Percentiles rank a stretch among this genome's conserved stretches.
Evolutionary conservation across 2,113 vertebrate genomes (phyloP).

Genomic region (Nasalis larvatus): DNA sequence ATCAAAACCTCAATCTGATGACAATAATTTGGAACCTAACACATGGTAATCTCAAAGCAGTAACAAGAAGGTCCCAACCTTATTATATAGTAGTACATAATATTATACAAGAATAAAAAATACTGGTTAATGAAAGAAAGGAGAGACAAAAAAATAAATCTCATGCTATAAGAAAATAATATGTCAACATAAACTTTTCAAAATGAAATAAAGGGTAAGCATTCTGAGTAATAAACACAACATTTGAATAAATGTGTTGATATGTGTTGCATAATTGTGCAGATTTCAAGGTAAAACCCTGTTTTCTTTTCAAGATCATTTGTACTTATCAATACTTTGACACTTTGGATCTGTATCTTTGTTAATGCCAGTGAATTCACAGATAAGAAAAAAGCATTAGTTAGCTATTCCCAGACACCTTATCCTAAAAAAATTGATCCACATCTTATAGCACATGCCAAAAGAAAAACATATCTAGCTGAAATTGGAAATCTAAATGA

Average conservation of each 20-base stretch:
- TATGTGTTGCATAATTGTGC: not conserved
- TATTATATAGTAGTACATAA: not conserved
- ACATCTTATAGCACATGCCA: not conserved
- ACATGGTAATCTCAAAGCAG: not conserved
- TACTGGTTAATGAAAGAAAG: not conserved
- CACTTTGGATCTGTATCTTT: not conserved
- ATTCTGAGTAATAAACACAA: not conserved
- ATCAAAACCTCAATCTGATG: not conserved
- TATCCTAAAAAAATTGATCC: not conserved
- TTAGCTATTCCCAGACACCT: not conserved
- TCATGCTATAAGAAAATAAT: not conserved
- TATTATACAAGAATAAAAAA: not conserved
- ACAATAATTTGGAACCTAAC: not conserved
- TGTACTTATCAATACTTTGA: not conserved
- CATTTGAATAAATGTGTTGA: not conserved
- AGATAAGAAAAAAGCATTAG: not conserved
- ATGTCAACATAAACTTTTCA: constrained; percentile 17
- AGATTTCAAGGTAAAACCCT: not conserved
- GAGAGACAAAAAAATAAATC: not conserved
- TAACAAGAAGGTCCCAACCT: not conserved
- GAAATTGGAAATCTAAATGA: not conserved
- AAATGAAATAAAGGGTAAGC: not conserved
- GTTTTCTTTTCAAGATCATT: not conserved
- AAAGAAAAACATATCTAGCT: not conserved
- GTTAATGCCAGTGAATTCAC: not conserved